Evolutionary conservation across 1,140 invertebrate genomes (phyloP).

Genomic region (Halesus radiatus): DNA sequence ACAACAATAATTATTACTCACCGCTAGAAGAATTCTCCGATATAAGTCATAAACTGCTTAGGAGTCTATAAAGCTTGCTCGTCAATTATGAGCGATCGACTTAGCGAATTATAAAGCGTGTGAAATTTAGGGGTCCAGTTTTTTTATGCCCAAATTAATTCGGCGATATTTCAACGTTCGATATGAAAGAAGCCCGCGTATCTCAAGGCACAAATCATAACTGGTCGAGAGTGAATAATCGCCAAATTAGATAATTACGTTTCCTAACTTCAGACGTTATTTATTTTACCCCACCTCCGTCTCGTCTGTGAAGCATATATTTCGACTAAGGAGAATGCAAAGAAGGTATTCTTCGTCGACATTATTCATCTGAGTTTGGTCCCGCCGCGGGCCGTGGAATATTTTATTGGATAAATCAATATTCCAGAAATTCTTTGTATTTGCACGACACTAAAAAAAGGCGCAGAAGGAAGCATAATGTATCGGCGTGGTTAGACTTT

Average conservation of each 20-base stretch:
- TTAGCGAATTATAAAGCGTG: slow-evolving; percentile 4
- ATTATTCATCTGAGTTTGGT: no score
- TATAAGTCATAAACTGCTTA: slow-evolving; percentile 7
- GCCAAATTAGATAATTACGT: slow-evolving; percentile 55
- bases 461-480: no score
- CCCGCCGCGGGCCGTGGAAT: no score
- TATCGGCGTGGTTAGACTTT: no score
- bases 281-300: no score
- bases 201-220: no score
- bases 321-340: no score
- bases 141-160: not conserved
- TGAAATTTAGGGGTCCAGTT: slow-evolving; percentile 29
- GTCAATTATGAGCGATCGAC: slow-evolving; percentile 12
- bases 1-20: not conserved
- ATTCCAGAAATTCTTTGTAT: no score
- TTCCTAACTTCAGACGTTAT: not conserved
- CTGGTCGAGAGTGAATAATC: slow-evolving; percentile 49
- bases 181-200: slow-evolving; percentile 2
- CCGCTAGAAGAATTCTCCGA: not conserved
- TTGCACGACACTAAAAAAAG: no score
- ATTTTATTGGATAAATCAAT: no score
- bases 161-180: slow-evolving; percentile 2
- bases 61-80: not conserved
- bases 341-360: no score
- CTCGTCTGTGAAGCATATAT: no score